Conservation (phyloP, 37 sponge, comb jelly and placozoan species). For the Aplysina aerophoba region DNA sequence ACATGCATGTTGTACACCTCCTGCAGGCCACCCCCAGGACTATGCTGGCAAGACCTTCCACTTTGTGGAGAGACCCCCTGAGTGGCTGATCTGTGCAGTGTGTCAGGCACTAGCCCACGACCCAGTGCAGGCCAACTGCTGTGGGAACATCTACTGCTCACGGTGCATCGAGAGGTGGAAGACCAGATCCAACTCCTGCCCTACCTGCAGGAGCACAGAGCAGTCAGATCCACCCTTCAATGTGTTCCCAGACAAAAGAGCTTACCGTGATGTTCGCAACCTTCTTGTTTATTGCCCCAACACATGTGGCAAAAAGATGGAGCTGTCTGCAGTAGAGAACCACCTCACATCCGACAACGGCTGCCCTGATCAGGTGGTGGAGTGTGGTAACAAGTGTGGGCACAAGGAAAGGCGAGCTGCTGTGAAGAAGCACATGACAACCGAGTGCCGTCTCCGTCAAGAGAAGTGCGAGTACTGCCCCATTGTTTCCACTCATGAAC, state of each 20-base stretch:
- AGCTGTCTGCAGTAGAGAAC: conserved; percentile 19
- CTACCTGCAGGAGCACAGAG: conserved; percentile 38
- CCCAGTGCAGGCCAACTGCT: conserved; percentile 70
- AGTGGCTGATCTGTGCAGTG: conserved; percentile 57
- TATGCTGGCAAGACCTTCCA: no score
- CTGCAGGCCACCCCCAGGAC: no score
- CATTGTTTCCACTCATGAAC: conserved; percentile 38
- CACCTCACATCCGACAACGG: conserved; percentile 46
- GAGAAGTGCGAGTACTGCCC: conserved; percentile 63
- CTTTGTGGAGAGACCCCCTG: not conserved
- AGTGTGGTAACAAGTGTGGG: conserved; percentile 63
- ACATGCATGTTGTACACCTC: no score
- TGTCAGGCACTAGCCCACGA: conserved; percentile 51
- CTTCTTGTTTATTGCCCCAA: conserved; percentile 57
- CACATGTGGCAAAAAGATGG: conserved; percentile 67
- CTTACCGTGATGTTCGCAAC: conserved; percentile 32
- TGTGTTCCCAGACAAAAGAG: not conserved
- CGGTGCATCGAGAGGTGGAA: conserved; percentile 59
- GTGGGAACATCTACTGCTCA: conserved; percentile 71
- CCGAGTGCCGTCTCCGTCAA: conserved; percentile 44
- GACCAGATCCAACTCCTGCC: conserved; percentile 45
- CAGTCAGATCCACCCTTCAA: not conserved
- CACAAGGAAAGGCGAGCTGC: conserved; percentile 17
- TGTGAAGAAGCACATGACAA: conserved; percentile 42
- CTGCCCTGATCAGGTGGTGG: conserved; percentile 36